Conservation (phyloP, 2,113 vertebrate species). For the Tragelaphus buxtoni region DNA sequence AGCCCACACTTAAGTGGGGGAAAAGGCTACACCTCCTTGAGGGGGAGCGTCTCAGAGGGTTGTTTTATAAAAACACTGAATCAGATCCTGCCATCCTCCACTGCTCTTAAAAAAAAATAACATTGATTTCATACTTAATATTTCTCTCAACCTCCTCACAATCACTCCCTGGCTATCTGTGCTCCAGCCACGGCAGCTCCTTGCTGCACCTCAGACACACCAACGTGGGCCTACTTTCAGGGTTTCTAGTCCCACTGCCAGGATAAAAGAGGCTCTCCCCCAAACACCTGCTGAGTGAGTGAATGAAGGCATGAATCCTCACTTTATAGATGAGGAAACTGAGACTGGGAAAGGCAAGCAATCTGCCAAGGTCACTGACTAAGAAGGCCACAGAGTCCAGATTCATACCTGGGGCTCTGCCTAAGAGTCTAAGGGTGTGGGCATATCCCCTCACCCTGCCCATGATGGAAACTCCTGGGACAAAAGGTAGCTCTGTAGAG, state of each 20-base stretch:
- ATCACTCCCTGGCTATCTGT: rapidly evolving
- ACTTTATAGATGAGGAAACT: not conserved
- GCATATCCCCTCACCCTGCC: not conserved
- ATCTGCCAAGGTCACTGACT: not conserved
- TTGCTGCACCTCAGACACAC: not conserved
- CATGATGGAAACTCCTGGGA: not conserved
- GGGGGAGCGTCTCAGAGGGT: not conserved
- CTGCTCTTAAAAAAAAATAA: not conserved
- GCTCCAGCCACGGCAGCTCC: not conserved
- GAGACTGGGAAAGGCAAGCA: not conserved
- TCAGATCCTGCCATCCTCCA: not conserved
- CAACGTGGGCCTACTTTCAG: not conserved
- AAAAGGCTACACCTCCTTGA: not conserved
- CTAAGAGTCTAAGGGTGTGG: not conserved
- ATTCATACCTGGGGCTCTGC: not conserved
- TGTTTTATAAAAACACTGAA: not conserved
- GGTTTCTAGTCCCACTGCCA: not conserved
- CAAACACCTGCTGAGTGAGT: not conserved
- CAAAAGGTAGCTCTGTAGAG: not conserved
- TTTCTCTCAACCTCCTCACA: not conserved
- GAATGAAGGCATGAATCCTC: not conserved
- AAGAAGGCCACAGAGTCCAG: not conserved
- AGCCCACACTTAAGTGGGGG: not conserved
- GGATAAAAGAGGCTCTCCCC: not conserved
- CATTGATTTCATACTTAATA: not conserved